Base-by-base conservation (phyloP, 2,113 vertebrate genomes). In the Notiomystis cincta region DNA sequence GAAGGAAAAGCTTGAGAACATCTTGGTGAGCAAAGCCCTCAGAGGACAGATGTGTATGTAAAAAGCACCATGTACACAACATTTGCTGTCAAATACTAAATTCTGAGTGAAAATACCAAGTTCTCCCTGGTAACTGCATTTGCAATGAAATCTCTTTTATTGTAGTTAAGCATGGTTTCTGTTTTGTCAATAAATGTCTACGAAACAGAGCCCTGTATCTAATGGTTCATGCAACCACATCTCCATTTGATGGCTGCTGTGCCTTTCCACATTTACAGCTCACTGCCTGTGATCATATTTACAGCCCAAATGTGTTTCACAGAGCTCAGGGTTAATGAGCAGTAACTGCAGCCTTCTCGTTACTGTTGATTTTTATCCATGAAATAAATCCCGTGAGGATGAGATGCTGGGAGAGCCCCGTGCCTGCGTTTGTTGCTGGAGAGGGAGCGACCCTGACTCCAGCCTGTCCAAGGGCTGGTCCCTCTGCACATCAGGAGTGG, bases 321-420 rank as follows among this genome's bases (percentile, higher is more conserved):
- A 15, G 72, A 60, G 64, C 83, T 67, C 57, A 65, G 87, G 77
- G 83, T 84, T 89, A 91, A 83, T 66, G 57, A 82, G 42, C 71
- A 66, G 60, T 47, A n/a, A 48, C 79, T 60, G 77, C 45, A 70
- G 13, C 15, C 21, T 62, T 85, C 81, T 94, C 53, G 14, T 90
- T 61, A 19, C 75, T 91, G 64, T 85, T 94, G 91, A 48, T 91
- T 96, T 88, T 93, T 64, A 79, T 83, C 89, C 40, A 6, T 65
- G 82, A 75, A 61, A 85, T 96, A 62, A 88, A 75, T 24, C 69
- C 95, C 42, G 1, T 17, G 75, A 48, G 92, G 47, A n/a, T 15
- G 85, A 27, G 82, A 28, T n/a, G 75, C 85, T 76, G 1, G 75
- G 81, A 27, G 31, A 69, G 67, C 21, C 50, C 89, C 54, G 84